These are phyloP conservation scores for Eupithecia abbreviata DNA, from an alignment of 2,888 invertebrate genomes.

Conservation along the genomic window DNA sequence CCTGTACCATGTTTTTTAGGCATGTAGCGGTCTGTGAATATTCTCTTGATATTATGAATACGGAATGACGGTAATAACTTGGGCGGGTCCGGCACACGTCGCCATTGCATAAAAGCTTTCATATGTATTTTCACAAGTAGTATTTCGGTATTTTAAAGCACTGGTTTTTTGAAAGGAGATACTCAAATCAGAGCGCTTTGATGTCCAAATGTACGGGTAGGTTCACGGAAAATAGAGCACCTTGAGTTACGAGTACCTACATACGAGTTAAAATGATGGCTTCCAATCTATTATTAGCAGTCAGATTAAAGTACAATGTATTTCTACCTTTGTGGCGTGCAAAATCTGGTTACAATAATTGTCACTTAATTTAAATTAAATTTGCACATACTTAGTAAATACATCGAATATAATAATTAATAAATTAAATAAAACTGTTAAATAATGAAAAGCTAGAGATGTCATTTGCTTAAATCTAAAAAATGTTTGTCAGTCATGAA, in stretches of 20 bases:
- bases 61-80: slow-evolving; percentile 33
- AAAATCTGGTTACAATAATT: no score
- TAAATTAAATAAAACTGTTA: no score
- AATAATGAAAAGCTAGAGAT: no score
- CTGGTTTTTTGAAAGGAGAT: not conserved
- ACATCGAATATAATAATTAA: no score
- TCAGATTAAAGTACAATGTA: no score
- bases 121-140: not conserved
- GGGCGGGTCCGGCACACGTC: slow-evolving; percentile 3
- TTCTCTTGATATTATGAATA: slow-evolving; percentile 34
- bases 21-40: slow-evolving; percentile 26
- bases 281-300: no score
- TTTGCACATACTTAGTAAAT: no score
- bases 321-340: no score
- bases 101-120: slow-evolving; percentile 5
- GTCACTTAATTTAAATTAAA: no score
- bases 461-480: no score
- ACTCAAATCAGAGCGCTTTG: not conserved
- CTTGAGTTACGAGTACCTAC: not conserved
- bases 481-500: no score
- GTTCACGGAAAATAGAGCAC: not conserved
- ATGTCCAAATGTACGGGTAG: not conserved
- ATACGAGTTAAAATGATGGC: no score
- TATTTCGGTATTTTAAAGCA: not conserved
- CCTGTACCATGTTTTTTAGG: slow-evolving; percentile 29